Evolutionary conservation across 2,113 vertebrate genomes (phyloP), one percentile per base, ranked within the genome.

Genomic region (Chinchilla lanigera): DNA sequence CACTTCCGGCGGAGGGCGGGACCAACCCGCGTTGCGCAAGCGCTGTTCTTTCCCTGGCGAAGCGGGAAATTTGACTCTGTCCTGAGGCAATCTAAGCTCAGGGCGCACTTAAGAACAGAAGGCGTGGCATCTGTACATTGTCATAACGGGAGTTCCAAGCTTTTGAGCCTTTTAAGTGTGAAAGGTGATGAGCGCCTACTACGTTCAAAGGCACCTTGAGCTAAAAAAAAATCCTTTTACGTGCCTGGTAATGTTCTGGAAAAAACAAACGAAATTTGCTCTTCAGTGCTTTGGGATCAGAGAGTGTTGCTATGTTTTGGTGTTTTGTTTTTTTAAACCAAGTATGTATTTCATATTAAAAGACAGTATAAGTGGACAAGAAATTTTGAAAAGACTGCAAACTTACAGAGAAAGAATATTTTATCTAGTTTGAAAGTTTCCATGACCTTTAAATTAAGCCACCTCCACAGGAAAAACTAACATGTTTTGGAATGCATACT

Each of bases 21-120:
- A 52, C 12, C 6, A 0, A 2, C 7, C 22, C 1, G 3, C 1
- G 1, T 3, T 0, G 1, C 1, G 0, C 3, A 0, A 60, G 10
- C 13, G 3, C 0, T 2, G 1, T 4, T 17, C 3, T 61, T 44
- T 22, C 1, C 9, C 0, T 0, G 3, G 19, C 0, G 0, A 41
- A n/a, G 58, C 50, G 26, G 63, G n/a, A 86, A 14, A 1, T 67
- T 90, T 16, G 26, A 52, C 0, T 0, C 0, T 0, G 3, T 0
- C 10, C 0, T 0, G 5, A 33, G 22, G 8, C 5, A 7, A 26
- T 30, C 33, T 9, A 9, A 0, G 2, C 0, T 58, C 35, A 0
- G 0, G 17, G 56, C 3, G 9, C 41, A 4, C 3, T 30, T 24
- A 33, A 17, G 20, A 20, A 50, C 73, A 16, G 22, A 10, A 28